Conservation (phyloP, 2,888 invertebrate genomes). For the Alloscopus bannaensis region DNA sequence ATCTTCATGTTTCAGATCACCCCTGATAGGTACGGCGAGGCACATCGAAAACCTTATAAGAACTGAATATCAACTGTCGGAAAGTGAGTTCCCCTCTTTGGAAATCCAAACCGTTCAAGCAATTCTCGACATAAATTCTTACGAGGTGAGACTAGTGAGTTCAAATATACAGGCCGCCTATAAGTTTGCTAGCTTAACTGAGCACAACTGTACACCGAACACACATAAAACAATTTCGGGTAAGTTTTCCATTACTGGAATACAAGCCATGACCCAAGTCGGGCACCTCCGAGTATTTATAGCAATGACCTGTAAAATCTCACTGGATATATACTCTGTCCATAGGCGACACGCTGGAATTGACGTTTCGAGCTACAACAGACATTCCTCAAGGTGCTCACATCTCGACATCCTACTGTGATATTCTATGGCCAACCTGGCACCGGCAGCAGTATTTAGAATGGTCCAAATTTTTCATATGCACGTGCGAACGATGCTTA, state of each 20-base stretch:
- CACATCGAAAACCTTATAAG: constrained; percentile 56
- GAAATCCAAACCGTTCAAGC: constrained; percentile 69
- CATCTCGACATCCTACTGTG: constrained; percentile 72
- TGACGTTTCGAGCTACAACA: constrained; percentile 69
- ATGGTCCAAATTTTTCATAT: constrained; percentile 72
- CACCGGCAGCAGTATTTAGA: constrained; percentile 69
- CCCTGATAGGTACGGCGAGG: constrained; percentile 51
- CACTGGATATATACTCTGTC: no score
- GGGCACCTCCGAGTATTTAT: no score
- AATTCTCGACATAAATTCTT: constrained; percentile 69
- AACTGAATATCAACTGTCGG: constrained; percentile 49
- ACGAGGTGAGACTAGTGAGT: constrained; percentile 67
- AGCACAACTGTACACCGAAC: constrained; percentile 72
- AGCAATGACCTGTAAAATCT: no score
- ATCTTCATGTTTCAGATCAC: constrained; percentile 47
- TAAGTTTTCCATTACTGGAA: constrained; percentile 40
- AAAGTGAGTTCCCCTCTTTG: constrained; percentile 40
- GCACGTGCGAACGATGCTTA: constrained; percentile 69
- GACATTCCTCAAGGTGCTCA: constrained; percentile 69
- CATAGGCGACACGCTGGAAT: constrained; percentile 55
- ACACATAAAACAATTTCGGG: constrained; percentile 69
- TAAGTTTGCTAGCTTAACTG: constrained; percentile 67
- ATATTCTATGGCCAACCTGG: constrained; percentile 71
- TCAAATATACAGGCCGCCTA: constrained; percentile 69
- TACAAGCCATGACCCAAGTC: no score